Base-by-base conservation (phyloP, 2,888 invertebrate genomes). In the Fragum sueziense region DNA sequence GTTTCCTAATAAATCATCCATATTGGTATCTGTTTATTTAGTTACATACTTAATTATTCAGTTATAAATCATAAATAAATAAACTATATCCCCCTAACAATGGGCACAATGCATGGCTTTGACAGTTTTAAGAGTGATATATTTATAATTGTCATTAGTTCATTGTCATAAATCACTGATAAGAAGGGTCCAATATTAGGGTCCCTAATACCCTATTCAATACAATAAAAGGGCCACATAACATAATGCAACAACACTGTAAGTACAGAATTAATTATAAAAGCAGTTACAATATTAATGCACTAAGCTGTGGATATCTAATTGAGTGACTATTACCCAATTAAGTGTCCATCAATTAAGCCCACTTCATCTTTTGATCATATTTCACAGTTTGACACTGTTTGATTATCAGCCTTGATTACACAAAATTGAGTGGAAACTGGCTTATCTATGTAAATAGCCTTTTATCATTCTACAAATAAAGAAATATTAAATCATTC, bases 141-240 rank as follows among this genome's bases (percentile, higher is more conserved):
- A 20, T 47, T 47, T 47, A 47, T 47, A 47, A 47, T 47, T 47
- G 47, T 47, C 47, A 47, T 47, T 57, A 57, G 57, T 22, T 65
- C 22, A 22, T 37, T 65, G 65, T 41, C 65, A 65, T 65, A 34
- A 65, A 65, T 65, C 65, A 65, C 65, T 65, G 65, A 65, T 65
- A 65, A 65, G 27, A 31, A 17, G 22, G 33, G 41, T 20, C 25
- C 41, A 41, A 41, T 41, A 34, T 41, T 17, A n/a, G 41, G 37
- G 65, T 65, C 65, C 33, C 25, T 20, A 65, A 41, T 37, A 65
- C 41, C 41, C 1, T 25, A 61, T 31, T 14, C 9, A 65, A 22
- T n/a, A 31, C 17, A 62, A 62, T 65, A 37, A 41, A 65, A 65
- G 37, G 25, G 25, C n/a, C n/a, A n/a, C n/a, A n/a, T n/a, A n/a